Evolutionary conservation across 1,140 invertebrate genomes (phyloP).

Genomic region (Parapsyche elsis): DNA sequence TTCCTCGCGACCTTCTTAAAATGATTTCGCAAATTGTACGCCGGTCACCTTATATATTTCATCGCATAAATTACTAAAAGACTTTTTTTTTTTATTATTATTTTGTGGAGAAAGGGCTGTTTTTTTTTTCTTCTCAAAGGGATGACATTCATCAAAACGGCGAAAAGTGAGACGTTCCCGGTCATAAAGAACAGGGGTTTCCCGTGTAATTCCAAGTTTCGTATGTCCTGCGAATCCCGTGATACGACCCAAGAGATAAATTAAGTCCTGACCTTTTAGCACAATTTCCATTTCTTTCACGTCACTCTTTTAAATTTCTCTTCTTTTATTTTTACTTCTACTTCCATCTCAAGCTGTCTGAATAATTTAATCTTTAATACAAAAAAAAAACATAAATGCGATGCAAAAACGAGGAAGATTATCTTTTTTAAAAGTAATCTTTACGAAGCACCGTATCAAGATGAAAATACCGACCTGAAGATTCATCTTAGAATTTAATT

Average conservation of each 20-base stretch:
- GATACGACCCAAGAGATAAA: conserved; percentile 26
- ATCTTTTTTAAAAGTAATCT: background rate
- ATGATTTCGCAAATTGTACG: background rate
- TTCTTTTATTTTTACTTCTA: background rate
- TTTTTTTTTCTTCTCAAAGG: conserved; percentile 6
- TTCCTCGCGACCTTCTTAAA: background rate
- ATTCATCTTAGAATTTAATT: too few species aligned
- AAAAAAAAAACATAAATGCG: background rate
- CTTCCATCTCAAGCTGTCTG: background rate
- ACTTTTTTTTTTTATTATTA: background rate
- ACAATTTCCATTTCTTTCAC: conserved; percentile 18
- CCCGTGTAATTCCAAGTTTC: conserved; percentile 25
- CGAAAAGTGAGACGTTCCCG: conserved; percentile 23
- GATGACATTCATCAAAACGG: conserved; percentile 30
- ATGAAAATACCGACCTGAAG: too few species aligned
- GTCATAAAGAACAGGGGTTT: background rate
- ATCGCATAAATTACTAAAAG: background rate
- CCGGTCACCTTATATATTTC: background rate
- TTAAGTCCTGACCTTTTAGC: conserved; percentile 34
- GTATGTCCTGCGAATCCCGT: background rate
- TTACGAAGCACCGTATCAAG: too few species aligned
- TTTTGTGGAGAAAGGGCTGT: background rate
- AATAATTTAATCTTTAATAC: background rate
- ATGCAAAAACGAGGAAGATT: background rate
- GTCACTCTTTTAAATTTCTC: conserved; percentile 9